phyloP scores from a whole-genome alignment of 2,888 invertebrate species.

The Tipula helvola region DNA sequence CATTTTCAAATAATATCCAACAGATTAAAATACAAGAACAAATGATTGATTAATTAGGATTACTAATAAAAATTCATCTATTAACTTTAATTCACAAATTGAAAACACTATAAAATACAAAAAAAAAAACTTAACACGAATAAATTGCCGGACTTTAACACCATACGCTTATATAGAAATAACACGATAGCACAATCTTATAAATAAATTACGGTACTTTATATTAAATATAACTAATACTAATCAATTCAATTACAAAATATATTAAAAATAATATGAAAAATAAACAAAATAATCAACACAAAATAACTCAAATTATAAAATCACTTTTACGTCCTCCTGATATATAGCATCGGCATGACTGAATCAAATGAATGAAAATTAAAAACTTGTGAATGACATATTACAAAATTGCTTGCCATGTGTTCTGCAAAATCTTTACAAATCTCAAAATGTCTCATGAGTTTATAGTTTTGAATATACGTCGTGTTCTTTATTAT shows the following conservation, averaged over 20 bases:
- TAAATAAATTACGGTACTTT: not conserved
- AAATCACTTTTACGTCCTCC: not conserved
- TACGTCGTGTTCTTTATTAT: no score
- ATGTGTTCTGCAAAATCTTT: not conserved
- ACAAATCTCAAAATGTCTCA: not conserved
- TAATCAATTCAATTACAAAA: not conserved
- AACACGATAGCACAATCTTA: not conserved
- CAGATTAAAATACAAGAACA: not conserved
- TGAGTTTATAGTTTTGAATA: not conserved
- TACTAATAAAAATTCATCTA: not conserved
- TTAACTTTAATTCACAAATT: not conserved
- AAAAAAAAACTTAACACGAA: not conserved
- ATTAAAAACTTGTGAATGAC: not conserved
- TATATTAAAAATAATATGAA: not conserved
- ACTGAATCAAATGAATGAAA: not conserved
- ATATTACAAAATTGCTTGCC: not conserved
- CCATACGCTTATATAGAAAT: not conserved
- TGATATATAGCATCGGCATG: not conserved
- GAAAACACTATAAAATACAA: not conserved
- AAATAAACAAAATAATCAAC: not conserved
- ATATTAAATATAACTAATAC: not conserved
- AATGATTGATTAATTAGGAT: not conserved
- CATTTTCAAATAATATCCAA: not conserved
- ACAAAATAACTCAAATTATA: not conserved
- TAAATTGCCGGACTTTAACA: not conserved